Base-by-base conservation (phyloP, 2,113 vertebrate species). In the Hystrix brachyura region DNA sequence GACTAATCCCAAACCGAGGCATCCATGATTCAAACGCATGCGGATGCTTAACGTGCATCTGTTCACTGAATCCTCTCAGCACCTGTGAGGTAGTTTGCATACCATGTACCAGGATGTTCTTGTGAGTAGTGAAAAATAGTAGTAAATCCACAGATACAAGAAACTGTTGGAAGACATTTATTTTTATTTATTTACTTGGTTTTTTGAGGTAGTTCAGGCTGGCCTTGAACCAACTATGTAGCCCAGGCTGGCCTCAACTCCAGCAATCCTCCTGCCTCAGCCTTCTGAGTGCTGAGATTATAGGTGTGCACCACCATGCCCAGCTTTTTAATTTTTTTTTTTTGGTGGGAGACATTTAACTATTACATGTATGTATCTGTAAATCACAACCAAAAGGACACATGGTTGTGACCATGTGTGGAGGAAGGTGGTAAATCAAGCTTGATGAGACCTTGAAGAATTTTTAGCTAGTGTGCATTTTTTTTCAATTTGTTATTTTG, bases 401-500 rank as follows among this genome's bases (percentile, higher is more conserved):
- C 51, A 12, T 78, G 48, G 17, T 91, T 62, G 46, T 74, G 23
- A 13, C 78, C 72, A 32, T 81, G 34, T 51, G 32, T 43, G 27
- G 53, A 19, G 14, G 10, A 0, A 19, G 53, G 14, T 95, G 43
- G 62, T 84, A 94, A 69, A 59, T 53, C 57, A 94, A 93, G n/a
- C 10, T 93, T 91, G 90, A 84, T 48, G 11, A 74, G n/a, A 71
- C 76, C 43, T 91, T 59, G 53, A 38, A 96, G 72, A 89, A 12
- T 51, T 92, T 95, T 71, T 27, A 62, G 76, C 12, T 92, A 78
- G 59, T 59, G 3, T 62, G 15, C 12, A 27, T 91, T 65, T 72
- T 84, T 65, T 62, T n/a, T 53, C 59, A 83, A n/a, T 51, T 84
- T 78, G 59, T 86, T 76, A 12, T 96, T 92, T 87, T 97, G 78